Conservation (phyloP, 2,113 vertebrate species). For the Calyptomena viridis region DNA sequence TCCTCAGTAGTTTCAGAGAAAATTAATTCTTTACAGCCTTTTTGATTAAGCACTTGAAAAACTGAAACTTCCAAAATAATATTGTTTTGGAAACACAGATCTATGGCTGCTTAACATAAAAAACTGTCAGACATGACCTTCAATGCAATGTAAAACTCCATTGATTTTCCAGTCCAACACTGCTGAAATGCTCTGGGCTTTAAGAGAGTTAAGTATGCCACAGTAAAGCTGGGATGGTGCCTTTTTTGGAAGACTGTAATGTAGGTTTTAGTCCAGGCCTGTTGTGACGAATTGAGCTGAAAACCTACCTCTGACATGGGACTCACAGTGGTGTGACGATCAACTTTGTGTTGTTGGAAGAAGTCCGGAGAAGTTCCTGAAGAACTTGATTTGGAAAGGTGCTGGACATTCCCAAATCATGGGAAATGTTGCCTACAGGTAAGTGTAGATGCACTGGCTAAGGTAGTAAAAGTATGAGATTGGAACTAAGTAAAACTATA, state of each 20-base stretch:
- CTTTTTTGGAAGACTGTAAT: background rate
- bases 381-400: background rate
- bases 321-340: background rate
- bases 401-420: background rate
- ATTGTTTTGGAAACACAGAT: background rate
- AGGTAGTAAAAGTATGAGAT: background rate
- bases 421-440: background rate
- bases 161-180: constrained; percentile 1
- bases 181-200: constrained; percentile 17
- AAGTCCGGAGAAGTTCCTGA: background rate
- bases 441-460: background rate
- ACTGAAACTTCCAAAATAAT: background rate
- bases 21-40: background rate
- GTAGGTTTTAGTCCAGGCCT: background rate
- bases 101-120: background rate
- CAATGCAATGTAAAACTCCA: background rate
- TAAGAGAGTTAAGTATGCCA: constrained; percentile 1
- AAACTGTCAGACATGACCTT: constrained; percentile 7
- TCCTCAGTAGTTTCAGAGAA: background rate
- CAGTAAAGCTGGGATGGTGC: background rate
- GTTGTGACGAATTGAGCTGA: background rate
- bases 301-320: background rate
- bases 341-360: background rate
- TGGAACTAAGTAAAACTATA: background rate
- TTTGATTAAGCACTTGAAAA: background rate